phyloP scores from a whole-genome alignment of 2,888 invertebrate species.

The Volucella bombylans region DNA sequence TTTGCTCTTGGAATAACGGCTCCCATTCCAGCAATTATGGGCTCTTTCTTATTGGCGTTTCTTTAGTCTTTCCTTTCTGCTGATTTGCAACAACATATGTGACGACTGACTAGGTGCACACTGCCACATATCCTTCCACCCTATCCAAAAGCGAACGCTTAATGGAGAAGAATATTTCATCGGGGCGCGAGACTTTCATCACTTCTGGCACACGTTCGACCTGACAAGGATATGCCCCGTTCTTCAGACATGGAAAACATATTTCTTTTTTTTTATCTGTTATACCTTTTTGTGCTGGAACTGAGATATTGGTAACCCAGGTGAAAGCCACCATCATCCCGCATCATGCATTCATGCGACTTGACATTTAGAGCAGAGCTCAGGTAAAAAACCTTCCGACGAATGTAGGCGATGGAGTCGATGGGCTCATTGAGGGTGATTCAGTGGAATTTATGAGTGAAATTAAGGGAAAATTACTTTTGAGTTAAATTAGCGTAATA shows the following conservation, averaged over 20 bases:
- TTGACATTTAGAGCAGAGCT: constrained; percentile 52
- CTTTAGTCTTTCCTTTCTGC: constrained; percentile 20
- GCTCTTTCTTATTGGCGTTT: constrained; percentile 13
- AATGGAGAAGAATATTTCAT: constrained; percentile 69
- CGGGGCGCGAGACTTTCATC: constrained; percentile 66
- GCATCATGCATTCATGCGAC: constrained; percentile 57
- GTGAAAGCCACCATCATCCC: constrained; percentile 52
- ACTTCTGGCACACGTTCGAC: constrained; percentile 69
- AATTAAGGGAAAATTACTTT: constrained; percentile 73
- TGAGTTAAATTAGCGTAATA: constrained; percentile 74
- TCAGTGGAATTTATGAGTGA: constrained; percentile 70
- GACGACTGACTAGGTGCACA: constrained; percentile 44
- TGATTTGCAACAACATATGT: constrained; percentile 60
- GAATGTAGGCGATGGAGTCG: neutral
- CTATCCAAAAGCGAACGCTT: constrained; percentile 35
- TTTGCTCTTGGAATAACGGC: constrained; percentile 16
- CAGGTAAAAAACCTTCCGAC: neutral
- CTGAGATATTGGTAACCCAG: constrained; percentile 52
- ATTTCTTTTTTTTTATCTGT: constrained; percentile 15
- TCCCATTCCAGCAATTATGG: constrained; percentile 1
- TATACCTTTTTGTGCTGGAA: neutral
- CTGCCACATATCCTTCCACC: constrained; percentile 7
- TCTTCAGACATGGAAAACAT: constrained; percentile 28
- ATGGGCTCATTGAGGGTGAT: constrained; percentile 54
- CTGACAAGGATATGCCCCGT: constrained; percentile 49